Base-by-base conservation (phyloP, 1,140 invertebrate species). In the Asbolus verrucosus region DNA sequence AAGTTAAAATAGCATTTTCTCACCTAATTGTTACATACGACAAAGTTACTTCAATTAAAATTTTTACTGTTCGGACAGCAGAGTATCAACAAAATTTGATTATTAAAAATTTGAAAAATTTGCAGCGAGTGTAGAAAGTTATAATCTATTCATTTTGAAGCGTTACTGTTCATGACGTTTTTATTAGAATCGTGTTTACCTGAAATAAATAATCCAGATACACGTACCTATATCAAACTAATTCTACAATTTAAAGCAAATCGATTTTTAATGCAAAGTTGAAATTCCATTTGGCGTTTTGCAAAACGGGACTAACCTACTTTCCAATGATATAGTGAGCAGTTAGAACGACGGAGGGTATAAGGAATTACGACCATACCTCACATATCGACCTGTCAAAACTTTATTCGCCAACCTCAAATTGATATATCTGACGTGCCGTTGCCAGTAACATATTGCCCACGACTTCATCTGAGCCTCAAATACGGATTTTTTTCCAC, bases 371-470 rank as follows among this genome's bases (percentile, higher is more conserved):
- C 60, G 60, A 62, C 60, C 36, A 62, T 62, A 38, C 60, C 43
- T 66, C 63, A 66, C 63, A 50, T 46, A 66, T 66, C 39, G 63
- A 66, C 63, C 63, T 50, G 63, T 66, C 63, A 66, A 50, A 66
- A 66, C 39, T 50, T 46, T 36, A 46, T 50, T 50, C 63, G 63
- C 39, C 39, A 43, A 46, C 60, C 60, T 62, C 60, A 66, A 66
- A 66, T 66, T 66, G 63, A 66, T 66, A 66, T 66, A 46, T 66
- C 63, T 46, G 43, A 46, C 43, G 39, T 66, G 63, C 61, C 18
- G 16, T 63, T 63, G 33, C 61, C 46, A 63, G 14, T 63, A 63
- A 63, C 61, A 63, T 63, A 63, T 63, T 63, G 61, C 33, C 61
- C 15, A 63, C 39, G 36, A 63, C 31, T 38, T 41, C 61, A 63